Evolutionary conservation across 2,113 vertebrate genomes (phyloP), one percentile per base, ranked within the genome.

Genomic region (Dipodomys ordii): DNA sequence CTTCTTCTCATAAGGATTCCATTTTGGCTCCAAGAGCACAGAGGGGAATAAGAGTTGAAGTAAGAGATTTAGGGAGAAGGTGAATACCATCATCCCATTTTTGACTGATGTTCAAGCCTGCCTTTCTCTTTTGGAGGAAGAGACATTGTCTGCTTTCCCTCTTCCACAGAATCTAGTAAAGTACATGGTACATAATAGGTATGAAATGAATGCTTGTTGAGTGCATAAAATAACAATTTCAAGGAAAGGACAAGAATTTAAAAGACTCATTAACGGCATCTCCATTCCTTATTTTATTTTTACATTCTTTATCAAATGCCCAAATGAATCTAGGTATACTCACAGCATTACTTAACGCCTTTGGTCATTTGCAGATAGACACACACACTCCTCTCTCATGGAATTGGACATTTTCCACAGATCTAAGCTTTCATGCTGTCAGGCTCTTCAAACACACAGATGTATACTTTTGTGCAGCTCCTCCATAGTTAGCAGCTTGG

Each of bases 241-340:
- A 64, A 64, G 62, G 22, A 25, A 64, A 64, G 62, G 62, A 64
- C 62, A 64, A 64, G 62, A 64, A 64, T 64, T 64, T 7, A 64
- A 64, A 25, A 23, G 62, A 23, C 62, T 64, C 62, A 5, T 64
- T 64, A 6, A 64, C 23, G 22, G 62, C 23, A 82, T 73, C 27
- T 74, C 23, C 23, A 35, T 77, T 85, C 44, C 1, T 44, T 71
- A 91, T 23, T 92, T 74, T 93, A 60, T n/a, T 72, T 94, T 89
- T 53, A 68, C 7, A 39, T 1, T 2, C 53, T 83, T 6, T 18
- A 87, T 28, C 32, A 87, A 76, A 77, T 49, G 68, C 20, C 7
- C n/a, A 87, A 65, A 23, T 39, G 32, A 44, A 44, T 87, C 25
- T 81, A 62, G 67, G 30, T n/a, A 27, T 16, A 72, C 78, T 83